Percentiles rank a stretch among this genome's conserved stretches.
phyloP scores from a whole-genome alignment of 2,797 vertebrate species.

The Sylvilagus floridanus region DNA sequence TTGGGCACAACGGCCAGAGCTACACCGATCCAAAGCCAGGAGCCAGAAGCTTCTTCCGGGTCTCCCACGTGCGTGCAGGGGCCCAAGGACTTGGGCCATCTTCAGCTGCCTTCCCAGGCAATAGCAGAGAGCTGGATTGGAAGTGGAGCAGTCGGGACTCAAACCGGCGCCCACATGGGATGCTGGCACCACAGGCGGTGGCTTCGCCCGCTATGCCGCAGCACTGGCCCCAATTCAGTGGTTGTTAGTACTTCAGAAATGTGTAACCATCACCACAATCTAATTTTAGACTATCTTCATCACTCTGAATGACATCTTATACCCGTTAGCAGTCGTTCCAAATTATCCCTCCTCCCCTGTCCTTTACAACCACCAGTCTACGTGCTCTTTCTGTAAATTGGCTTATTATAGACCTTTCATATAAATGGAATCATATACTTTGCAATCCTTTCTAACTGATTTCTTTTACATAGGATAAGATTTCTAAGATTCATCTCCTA shows the following conservation, averaged over 20 bases:
- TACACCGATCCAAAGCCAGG: no score
- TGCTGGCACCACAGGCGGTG: no score
- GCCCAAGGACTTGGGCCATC: no score
- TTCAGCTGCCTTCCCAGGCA: no score
- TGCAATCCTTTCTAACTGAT: neutral
- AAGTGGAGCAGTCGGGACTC: no score
- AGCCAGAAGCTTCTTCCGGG: no score
- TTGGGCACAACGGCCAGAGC: no score
- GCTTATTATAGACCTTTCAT: neutral
- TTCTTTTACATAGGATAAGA: neutral
- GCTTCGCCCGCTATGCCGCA: no score
- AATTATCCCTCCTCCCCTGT: neutral
- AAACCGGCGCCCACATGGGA: no score
- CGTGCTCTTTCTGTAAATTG: neutral
- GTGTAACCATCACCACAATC: neutral
- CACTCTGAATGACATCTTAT: neutral
- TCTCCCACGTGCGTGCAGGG: no score
- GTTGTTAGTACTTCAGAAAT: constrained; percentile 2
- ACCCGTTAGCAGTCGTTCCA: neutral
- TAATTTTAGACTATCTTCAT: neutral
- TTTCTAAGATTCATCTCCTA: neutral
- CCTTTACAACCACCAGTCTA: neutral
- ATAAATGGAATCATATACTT: neutral
- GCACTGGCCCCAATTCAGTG: neutral
- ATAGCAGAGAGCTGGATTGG: no score